Base-by-base conservation (phyloP, 2,113 vertebrate species). In the Microtus montanus region DNA sequence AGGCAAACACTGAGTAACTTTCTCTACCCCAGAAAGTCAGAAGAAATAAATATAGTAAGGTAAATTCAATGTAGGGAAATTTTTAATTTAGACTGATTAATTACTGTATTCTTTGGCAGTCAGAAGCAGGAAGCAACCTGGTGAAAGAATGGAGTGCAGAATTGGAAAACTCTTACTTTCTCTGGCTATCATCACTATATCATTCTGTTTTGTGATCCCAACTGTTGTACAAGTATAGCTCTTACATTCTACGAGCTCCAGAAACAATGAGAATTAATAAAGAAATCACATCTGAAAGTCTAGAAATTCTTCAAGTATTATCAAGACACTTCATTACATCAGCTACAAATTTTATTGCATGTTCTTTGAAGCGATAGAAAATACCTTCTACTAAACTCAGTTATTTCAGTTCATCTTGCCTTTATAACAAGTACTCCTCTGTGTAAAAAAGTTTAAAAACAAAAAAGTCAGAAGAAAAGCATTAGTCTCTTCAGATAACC, bases 41-140 rank as follows among this genome's bases (percentile, higher is more conserved):
- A 35, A 77, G 54, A 91, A 96, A 49, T 94, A 89, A 73, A 91
- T 41, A 85, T 41, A 93, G 20, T 91, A 26, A 92, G 73, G 30
- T 87, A 61, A 41, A 41, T 41, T 41, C 41, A 41, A 41, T 41
- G 41, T 41, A 41, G 4, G 41, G 41, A 41, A 41, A 41, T 41
- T 41, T 41, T 41, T 73, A 70, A 63, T 30, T 77, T 33, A 82
- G 26, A 24, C 28, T 71, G 13, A 84, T 75, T 54, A 35, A 33
- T 80, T 9, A 61, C 52, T 49, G 15, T 17, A 83, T 64, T 79
- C 74, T 22, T 4, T 64, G 52, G 64, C 70, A 91, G 20, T 33
- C 41, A 82, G 75, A 11, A 75, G 13, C 7, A 75, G 12, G 17
- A 41, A 95, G 54, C 0, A 2, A 35, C 4, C 38, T n/a, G 28